phyloP scores from a whole-genome alignment of 2,113 vertebrate species.

The Salvelinus namaycush region DNA sequence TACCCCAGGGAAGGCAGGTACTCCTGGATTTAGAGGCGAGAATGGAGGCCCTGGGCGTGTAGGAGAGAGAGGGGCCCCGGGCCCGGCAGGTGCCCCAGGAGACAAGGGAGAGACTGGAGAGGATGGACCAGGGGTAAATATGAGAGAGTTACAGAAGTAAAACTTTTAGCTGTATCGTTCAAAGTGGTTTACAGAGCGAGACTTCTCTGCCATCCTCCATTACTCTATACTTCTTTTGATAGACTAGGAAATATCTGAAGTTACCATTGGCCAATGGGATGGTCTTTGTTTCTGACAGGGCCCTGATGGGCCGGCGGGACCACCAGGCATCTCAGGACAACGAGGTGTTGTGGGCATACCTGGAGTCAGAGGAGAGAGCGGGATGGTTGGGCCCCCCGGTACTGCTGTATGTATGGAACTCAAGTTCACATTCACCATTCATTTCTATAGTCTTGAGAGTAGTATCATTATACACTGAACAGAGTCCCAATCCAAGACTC shows the following conservation, averaged over 20 bases:
- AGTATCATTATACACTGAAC: background rate
- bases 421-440: background rate
- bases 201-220: too few relatives aligned
- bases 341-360: slow-evolving; percentile 93
- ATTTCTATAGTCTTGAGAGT: background rate
- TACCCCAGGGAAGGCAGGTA: slow-evolving; percentile 87
- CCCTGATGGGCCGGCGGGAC: slow-evolving; percentile 90
- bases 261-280: too few relatives aligned
- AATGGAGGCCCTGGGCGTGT: slow-evolving; percentile 82
- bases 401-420: slow-evolving; percentile 80
- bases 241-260: too few relatives aligned
- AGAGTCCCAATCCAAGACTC: too few relatives aligned
- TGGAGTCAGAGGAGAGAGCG: slow-evolving; percentile 90
- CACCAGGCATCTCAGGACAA: slow-evolving; percentile 87
- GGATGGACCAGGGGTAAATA: slow-evolving; percentile 87
- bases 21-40: slow-evolving; percentile 87
- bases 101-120: slow-evolving; percentile 95
- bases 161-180: background rate
- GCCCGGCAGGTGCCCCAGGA: slow-evolving; percentile 82
- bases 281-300: slow-evolving; percentile 72
- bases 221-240: too few relatives aligned
- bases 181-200: background rate
- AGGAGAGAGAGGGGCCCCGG: slow-evolving; percentile 85
- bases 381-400: slow-evolving; percentile 88
- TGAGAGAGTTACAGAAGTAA: slow-evolving; percentile 10